phyloP scores from a whole-genome alignment of 2,797 vertebrate species.

The Pangasius macronema region DNA sequence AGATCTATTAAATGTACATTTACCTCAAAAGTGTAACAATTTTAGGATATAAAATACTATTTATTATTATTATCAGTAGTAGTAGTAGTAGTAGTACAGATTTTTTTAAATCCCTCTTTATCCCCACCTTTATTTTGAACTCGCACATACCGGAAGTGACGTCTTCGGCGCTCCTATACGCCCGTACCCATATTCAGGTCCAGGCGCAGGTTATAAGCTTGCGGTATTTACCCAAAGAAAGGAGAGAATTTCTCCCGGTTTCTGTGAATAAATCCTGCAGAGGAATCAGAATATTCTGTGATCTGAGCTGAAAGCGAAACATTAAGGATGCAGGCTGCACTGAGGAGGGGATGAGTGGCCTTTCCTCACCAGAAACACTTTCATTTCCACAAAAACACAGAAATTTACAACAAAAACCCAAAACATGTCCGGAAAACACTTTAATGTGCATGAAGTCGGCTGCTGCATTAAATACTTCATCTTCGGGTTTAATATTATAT shows the following conservation, averaged over 20 bases:
- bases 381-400: not conserved
- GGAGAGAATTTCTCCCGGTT: not conserved
- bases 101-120: no score
- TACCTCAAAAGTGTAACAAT: no score
- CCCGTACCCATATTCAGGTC: slow-evolving; percentile 30
- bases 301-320: not conserved
- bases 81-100: no score
- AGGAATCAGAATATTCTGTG: not conserved
- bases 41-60: no score
- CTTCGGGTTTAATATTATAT: slow-evolving; percentile 98
- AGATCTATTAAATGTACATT: no score
- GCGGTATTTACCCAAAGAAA: not conserved
- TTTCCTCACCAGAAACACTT: not conserved
- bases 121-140: not conserved
- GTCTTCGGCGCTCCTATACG: not conserved
- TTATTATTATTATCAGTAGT: no score
- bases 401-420: slow-evolving; percentile 60
- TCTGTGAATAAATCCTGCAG: not conserved
- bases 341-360: not conserved
- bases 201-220: not conserved
- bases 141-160: slow-evolving; percentile 27
- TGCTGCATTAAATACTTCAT: slow-evolving; percentile 99
- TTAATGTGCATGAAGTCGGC: slow-evolving; percentile 98
- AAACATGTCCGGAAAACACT: slow-evolving; percentile 93
- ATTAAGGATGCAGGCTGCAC: not conserved